phyloP scores from a whole-genome alignment of 2,113 vertebrate genomes.

The Himantopus leucocephalus region DNA sequence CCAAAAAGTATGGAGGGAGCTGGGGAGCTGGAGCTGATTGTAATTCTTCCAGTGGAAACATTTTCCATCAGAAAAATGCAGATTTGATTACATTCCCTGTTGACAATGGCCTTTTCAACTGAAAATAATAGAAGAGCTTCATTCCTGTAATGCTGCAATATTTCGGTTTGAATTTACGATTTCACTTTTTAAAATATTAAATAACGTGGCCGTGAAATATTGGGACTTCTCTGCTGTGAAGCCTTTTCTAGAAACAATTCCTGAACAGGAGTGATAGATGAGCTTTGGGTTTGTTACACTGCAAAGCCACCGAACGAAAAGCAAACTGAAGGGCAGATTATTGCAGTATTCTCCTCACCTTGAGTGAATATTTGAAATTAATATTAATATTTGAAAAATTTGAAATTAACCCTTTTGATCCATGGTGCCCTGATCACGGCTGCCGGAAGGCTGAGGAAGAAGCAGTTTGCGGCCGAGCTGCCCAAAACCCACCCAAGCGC shows the following conservation, averaged over 20 bases:
- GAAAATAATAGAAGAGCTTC: not conserved
- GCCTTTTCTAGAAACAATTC: not conserved
- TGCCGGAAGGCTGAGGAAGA: not conserved
- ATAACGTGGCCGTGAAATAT: not conserved
- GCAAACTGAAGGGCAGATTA: not conserved
- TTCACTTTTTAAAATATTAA: not conserved
- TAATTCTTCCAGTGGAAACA: not conserved
- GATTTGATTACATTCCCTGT: constrained; percentile 25
- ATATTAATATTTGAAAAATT: too few species aligned
- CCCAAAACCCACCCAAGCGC: not conserved
- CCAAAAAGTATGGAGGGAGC: not conserved
- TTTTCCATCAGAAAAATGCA: not conserved
- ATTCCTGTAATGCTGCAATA: not conserved
- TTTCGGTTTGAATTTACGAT: not conserved
- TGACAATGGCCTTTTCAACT: not conserved
- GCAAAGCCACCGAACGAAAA: not conserved
- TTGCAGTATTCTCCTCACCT: not conserved
- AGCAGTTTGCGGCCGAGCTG: not conserved
- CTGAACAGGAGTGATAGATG: not conserved
- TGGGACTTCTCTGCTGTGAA: not conserved
- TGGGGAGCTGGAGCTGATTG: not conserved
- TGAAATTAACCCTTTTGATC: not conserved
- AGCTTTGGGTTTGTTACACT: not conserved
- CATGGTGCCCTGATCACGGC: fast-evolving
- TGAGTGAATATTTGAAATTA: not conserved